Base-by-base conservation (phyloP, 2,113 vertebrate species). In the Gasterosteus aculeatus region DNA sequence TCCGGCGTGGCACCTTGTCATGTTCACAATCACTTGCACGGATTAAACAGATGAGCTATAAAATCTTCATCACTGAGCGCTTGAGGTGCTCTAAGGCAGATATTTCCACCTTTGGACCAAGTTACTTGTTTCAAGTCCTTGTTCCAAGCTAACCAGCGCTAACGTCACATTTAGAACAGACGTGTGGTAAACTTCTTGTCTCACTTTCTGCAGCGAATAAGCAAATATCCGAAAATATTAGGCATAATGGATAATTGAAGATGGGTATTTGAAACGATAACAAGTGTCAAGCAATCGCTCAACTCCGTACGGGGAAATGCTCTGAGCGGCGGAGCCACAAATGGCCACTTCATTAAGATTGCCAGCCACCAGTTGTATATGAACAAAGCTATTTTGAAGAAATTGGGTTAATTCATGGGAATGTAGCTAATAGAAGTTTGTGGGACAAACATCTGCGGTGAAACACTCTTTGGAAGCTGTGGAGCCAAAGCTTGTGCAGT, bases 331-430 rank as follows among this genome's bases (percentile, higher is more conserved):
- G 6, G 35, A 6, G 35, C 4, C 4, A 38, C 3, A 38, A 38
- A 38, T 38, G 35, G 35, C 35, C 35, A 38, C 35, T 7, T 4
- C 35, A 38, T 38, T 38, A 38, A 38, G 35, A 38, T 7, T 38
- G 4, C 35, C 3, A 38, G 35, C 6, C 35, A 38, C 35, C 35
- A 38, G 5, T 38, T 38, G 35, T 38, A 38, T 7, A 38, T 7
- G 35, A 6, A 4, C 3, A 33, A 33, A 33, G 5, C 5, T 38
- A 38, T 7, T 68, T 26, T 58, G 14, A 51, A 77, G 16, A 62
- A 39, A 68, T 54, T 74, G 1, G 31, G 68, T 58, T 29, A 4
- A 68, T 54, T 56, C 65, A n/a, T 61, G 39, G 39, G 39, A 77
- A 31, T 41, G 18, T 53, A 61, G 53, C 57, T 63, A 10, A 33